Evolutionary conservation across 1,140 invertebrate species (phyloP).

Genomic region (Trichoplusia ni): DNA sequence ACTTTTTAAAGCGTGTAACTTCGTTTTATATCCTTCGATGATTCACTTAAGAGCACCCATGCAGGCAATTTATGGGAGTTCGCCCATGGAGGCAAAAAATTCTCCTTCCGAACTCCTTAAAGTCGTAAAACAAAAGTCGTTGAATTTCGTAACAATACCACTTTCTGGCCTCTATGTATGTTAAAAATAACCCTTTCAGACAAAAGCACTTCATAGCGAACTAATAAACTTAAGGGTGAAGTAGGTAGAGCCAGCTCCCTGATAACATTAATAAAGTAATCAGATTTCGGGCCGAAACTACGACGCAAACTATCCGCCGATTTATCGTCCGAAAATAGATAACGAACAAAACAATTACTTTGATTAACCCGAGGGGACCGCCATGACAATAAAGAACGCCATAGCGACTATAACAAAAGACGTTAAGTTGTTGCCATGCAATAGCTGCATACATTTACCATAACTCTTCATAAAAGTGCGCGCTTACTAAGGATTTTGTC

Average conservation of each 20-base stretch:
- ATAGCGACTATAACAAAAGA: not conserved
- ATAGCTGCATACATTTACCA: constrained; percentile 15
- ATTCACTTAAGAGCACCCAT: no score
- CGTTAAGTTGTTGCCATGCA: constrained; percentile 1
- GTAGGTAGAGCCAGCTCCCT: not conserved
- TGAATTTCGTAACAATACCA: no score
- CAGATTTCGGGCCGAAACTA: not conserved
- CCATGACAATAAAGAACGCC: not conserved
- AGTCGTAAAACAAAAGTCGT: no score
- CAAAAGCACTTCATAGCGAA: not conserved
- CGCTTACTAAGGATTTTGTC: no score
- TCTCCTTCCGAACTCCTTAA: no score
- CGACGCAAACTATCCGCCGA: not conserved
- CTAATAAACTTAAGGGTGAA: not conserved
- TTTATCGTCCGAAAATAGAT: not conserved
- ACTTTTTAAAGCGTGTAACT: no score
- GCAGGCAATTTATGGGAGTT: no score
- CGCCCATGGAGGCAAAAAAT: no score
- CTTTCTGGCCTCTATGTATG: no score
- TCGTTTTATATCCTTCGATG: no score
- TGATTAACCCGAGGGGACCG: constrained; percentile 10
- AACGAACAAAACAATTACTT: constrained; percentile 21
- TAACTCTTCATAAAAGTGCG: no score
- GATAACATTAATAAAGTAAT: not conserved
- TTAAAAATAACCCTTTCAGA: no score